Conservation (phyloP, 2,888 invertebrate genomes). For the Metacarcinus magister region DNA sequence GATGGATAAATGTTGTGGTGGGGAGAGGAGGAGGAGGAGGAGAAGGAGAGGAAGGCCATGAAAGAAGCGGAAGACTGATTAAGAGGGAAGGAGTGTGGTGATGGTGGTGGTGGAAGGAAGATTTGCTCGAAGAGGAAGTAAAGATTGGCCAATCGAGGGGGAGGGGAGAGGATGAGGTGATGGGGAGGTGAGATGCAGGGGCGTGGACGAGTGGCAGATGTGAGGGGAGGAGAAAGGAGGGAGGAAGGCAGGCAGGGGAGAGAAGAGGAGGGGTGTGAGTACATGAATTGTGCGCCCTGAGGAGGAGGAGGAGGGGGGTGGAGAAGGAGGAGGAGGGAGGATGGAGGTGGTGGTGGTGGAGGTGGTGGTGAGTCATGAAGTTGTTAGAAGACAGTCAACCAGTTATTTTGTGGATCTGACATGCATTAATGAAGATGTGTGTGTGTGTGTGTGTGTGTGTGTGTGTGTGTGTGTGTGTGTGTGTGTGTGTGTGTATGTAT, state of each 20-base stretch:
- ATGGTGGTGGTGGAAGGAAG: neutral
- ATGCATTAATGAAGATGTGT: neutral
- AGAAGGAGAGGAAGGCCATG: neutral
- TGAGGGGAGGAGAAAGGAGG: neutral
- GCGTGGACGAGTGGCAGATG: slow-evolving; percentile 26
- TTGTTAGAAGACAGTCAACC: neutral
- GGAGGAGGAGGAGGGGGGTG: neutral
- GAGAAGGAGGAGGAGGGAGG: neutral
- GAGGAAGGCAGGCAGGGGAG: neutral
- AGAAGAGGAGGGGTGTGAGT: neutral
- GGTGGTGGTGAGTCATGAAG: neutral
- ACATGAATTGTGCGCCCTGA: neutral
- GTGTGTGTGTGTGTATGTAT: neutral
- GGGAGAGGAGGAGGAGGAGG: slow-evolving; percentile 31
- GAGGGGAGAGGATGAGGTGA: neutral
- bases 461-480: slow-evolving; percentile 15
- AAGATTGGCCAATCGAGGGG: neutral
- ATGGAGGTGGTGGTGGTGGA: neutral
- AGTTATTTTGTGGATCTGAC: neutral
- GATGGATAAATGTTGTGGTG: neutral
- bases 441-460: slow-evolving; percentile 5
- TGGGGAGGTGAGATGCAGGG: neutral
- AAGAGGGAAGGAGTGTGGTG: neutral
- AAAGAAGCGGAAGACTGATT: slow-evolving; percentile 44
- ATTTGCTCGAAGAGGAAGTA: neutral